A percentile compares a stretch with the other conserved stretches of the same genome.
Conservation (phyloP, 53 echinoderm and acorn worm genomes). For the Crossaster papposus region DNA sequence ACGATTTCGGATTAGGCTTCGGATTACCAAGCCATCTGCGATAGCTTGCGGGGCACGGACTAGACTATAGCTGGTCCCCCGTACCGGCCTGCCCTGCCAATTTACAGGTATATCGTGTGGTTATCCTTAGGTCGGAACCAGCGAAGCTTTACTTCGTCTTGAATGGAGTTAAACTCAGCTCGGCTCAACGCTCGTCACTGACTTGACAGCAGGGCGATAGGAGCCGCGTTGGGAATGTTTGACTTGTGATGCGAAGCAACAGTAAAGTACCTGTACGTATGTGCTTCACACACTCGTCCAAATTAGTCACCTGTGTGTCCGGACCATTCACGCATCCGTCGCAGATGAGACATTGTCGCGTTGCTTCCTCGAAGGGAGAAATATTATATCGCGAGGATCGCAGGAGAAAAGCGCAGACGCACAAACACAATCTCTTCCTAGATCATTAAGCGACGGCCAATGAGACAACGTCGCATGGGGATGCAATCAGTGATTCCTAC, state of each 20-base stretch:
- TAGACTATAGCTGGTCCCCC: not conserved
- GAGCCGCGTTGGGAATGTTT: slow-evolving; percentile 7
- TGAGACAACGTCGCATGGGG: not conserved
- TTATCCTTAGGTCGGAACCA: not conserved
- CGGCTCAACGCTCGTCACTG: not conserved
- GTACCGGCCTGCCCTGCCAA: not conserved
- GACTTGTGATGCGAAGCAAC: slow-evolving; percentile 17
- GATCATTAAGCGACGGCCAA: not conserved
- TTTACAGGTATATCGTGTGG: too few species aligned
- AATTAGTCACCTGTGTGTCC: slow-evolving; percentile 1
- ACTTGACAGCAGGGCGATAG: not conserved
- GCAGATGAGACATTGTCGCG: not conserved
- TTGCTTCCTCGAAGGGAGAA: not conserved
- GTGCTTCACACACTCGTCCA: not conserved
- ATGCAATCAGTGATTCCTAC: not conserved
- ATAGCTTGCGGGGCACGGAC: slow-evolving; percentile 3
- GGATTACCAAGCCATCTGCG: not conserved
- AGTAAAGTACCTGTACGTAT: not conserved
- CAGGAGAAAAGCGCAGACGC: not conserved
- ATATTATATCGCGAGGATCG: not conserved
- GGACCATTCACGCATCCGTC: not conserved
- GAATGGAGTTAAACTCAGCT: not conserved
- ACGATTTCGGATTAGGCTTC: not conserved
- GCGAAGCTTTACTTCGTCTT: not conserved
- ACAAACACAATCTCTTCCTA: not conserved